A percentile compares a stretch with the other conserved stretches of the same genome.
Conservation (phyloP, 2,888 invertebrate genomes). For the Drosophila paramelanica region DNA sequence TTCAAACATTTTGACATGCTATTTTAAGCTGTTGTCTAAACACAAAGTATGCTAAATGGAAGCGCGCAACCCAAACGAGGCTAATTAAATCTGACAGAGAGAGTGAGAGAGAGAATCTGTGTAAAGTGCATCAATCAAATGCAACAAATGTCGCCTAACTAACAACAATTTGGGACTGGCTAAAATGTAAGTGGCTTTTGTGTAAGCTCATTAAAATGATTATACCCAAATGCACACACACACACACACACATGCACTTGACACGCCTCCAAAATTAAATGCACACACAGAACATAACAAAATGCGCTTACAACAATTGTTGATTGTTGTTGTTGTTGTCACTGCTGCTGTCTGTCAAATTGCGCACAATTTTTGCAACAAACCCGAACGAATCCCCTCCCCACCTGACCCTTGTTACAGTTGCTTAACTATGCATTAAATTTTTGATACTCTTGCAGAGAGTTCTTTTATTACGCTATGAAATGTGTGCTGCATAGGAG, state of each 20-base stretch:
- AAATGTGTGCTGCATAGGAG: too few species aligned
- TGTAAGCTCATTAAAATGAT: constrained; percentile 77
- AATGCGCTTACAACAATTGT: constrained; percentile 62
- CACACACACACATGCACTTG: constrained; percentile 18
- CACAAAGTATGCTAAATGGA: constrained; percentile 31
- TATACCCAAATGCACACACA: constrained; percentile 50
- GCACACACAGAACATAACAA: constrained; percentile 20
- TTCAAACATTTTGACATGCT: constrained; percentile 24
- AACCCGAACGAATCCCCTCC: constrained; percentile 12
- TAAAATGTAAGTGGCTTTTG: constrained; percentile 68
- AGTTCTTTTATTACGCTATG: neutral
- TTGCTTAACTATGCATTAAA: constrained; percentile 77
- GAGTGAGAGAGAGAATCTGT: constrained; percentile 13
- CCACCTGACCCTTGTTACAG: constrained; percentile 13
- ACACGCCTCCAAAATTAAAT: constrained; percentile 40
- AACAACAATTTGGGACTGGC: constrained; percentile 45
- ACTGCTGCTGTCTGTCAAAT: constrained; percentile 46
- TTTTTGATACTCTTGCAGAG: constrained; percentile 11
- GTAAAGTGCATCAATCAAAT: constrained; percentile 62
- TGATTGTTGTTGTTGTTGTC: constrained; percentile 10
- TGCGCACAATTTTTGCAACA: constrained; percentile 58
- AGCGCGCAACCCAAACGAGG: constrained; percentile 17
- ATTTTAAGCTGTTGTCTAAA: constrained; percentile 40
- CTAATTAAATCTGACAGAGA: constrained; percentile 49
- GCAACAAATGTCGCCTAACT: constrained; percentile 44